phyloP scores from a whole-genome alignment of 2,888 invertebrate species.

The Ryuthela nishihirai region DNA sequence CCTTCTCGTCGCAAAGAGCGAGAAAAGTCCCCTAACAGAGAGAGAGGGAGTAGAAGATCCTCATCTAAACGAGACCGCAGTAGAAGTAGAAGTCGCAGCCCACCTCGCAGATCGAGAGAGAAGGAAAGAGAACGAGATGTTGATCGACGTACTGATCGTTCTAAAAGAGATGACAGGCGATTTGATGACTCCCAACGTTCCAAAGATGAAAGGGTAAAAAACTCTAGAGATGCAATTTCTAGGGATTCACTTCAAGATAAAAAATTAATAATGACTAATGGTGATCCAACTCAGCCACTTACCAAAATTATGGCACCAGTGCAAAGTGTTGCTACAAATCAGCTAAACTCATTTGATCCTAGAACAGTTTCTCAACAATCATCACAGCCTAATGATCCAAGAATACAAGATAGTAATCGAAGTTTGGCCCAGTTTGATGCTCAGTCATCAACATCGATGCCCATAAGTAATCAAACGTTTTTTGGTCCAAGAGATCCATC shows the following conservation, averaged over 20 bases:
- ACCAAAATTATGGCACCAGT: no score
- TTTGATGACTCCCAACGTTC: constrained; percentile 6
- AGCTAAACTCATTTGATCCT: no score
- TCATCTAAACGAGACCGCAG: constrained; percentile 44
- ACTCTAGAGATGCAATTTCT: background rate
- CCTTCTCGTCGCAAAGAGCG: constrained; percentile 51
- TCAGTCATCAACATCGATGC: no score
- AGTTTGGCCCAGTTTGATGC: no score
- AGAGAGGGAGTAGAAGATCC: constrained; percentile 51
- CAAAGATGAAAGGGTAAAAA: constrained; percentile 3
- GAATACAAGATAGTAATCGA: no score
- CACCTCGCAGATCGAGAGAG: constrained; percentile 13
- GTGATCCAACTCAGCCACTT: background rate
- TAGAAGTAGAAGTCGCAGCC: constrained; percentile 44
- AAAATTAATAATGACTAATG: background rate
- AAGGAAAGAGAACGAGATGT: constrained; percentile 10
- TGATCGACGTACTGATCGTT: constrained; percentile 17
- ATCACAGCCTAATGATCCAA: no score
- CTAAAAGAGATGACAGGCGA: constrained; percentile 17
- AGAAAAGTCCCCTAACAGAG: constrained; percentile 40
- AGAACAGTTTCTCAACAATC: no score
- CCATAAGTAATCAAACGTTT: no score
- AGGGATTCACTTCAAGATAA: background rate
- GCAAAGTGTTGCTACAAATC: no score
- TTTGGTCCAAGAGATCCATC: no score